These are phyloP conservation scores for Prietella phreatophila DNA, from an alignment of 2,113 vertebrate genomes.

Conservation along the genomic window DNA sequence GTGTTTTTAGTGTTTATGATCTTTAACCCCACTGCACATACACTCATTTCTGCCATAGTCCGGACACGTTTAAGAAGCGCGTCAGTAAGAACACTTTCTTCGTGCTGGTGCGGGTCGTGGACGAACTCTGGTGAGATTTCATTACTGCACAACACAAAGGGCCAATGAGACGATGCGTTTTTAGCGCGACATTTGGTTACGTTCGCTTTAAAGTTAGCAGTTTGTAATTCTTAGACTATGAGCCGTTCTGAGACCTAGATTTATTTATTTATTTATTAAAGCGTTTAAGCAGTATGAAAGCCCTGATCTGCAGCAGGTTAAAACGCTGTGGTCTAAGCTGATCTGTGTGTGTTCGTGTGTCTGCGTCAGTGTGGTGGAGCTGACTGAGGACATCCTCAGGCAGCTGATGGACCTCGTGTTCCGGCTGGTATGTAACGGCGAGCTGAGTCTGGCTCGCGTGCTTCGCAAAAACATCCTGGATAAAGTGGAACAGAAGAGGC, in stretches of 20 bases:
- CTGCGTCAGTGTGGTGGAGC: constrained; percentile 83
- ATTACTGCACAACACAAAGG: background rate
- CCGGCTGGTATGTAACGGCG: constrained; percentile 87
- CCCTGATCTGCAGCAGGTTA: background rate
- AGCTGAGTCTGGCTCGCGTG: constrained; percentile 94
- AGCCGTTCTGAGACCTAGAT: background rate
- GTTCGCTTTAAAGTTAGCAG: background rate
- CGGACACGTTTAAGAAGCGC: constrained; percentile 93
- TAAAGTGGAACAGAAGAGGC: constrained; percentile 94
- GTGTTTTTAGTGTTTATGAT: constrained; percentile 39
- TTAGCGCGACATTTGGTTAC: background rate
- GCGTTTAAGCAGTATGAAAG: background rate
- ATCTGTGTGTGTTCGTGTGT: background rate
- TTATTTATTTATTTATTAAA: background rate
- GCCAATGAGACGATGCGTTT: background rate
- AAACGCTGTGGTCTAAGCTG: background rate
- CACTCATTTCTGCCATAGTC: constrained; percentile 93
- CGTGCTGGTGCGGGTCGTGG: constrained; percentile 93
- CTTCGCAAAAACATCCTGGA: constrained; percentile 96
- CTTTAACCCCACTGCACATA: constrained; percentile 86
- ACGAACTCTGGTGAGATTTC: constrained; percentile 92
- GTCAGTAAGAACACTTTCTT: constrained; percentile 99
- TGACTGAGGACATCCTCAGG: constrained; percentile 94
- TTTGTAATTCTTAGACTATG: background rate
- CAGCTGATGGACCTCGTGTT: constrained; percentile 97